Base-by-base conservation (phyloP, 2,888 invertebrate species). In the Catonia carolina region DNA sequence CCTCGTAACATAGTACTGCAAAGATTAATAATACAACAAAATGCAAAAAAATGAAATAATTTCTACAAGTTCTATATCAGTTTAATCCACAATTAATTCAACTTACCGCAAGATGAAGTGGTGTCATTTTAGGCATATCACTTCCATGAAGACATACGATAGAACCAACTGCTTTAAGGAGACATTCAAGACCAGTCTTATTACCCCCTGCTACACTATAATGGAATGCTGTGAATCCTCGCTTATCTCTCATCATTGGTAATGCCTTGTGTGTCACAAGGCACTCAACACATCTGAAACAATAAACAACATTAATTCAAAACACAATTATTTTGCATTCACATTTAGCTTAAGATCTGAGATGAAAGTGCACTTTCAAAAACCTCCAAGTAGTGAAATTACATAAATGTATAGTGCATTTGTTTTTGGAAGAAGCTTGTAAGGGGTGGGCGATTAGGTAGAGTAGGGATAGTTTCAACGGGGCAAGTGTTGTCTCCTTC, bases 141-240 rank as follows among this genome's bases (percentile, higher is more conserved):
- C 59, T 61, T 12, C 62, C 61, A 49, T 59, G 50, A 10, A 64
- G 54, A 35, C 50, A 56, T 48, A 61, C 54, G 50, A 55, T 55
- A 39, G 59, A 54, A 5, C 60, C 72, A 70, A 61, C 52, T 27
- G 60, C 58, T 37, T 55, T 68, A 45, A 73, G 65, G 55, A 74
- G 67, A 67, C 75, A 76, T 66, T 75, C 75, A 37, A 81, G 69
- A 2, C 78, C 77, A 35, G 74, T 69, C 56, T 74, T 73, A 67
- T 81, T 79, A 7, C 78, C 78, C 45, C 78, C 79, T n/a, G 78
- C 74, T 48, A 81, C 79, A 6, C 82, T 81, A 67, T 82, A 83
- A 69, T 83, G 82, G 31, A 82, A 72, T 4, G 81, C 74, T 17
- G 78, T 78, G 65, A 76, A 81, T 1, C 82, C 81, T 41, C 76